Evolutionary conservation across 2,797 vertebrate genomes (phyloP).

Genomic region (Geotrypetes seraphini): DNA sequence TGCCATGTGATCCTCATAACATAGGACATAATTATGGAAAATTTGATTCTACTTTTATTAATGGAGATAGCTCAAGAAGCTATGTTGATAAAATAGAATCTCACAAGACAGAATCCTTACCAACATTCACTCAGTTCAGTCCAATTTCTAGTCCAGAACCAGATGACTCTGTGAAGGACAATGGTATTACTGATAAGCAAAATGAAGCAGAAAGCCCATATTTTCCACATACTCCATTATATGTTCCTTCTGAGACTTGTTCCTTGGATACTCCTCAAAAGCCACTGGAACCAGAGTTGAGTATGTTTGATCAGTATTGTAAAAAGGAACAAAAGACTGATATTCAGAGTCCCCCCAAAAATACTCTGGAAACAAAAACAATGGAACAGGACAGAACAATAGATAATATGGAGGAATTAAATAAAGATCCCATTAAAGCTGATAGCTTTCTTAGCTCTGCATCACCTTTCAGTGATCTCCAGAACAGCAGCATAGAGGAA

Average conservation of each 20-base stretch:
- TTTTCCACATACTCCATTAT: constrained; percentile 57
- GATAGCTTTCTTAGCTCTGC: constrained; percentile 40
- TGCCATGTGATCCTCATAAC: constrained; percentile 48
- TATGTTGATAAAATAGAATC: constrained; percentile 60
- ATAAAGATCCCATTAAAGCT: constrained; percentile 44
- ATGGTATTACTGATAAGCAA: constrained; percentile 49
- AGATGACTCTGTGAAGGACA: constrained; percentile 59
- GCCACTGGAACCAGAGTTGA: constrained; percentile 41
- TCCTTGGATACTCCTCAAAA: constrained; percentile 54
- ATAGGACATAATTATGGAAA: constrained; percentile 60
- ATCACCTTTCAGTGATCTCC: constrained; percentile 41
- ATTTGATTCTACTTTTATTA: constrained; percentile 69
- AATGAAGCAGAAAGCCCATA: constrained; percentile 60
- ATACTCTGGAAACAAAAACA: constrained; percentile 23
- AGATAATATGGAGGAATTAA: constrained; percentile 29
- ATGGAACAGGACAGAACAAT: constrained; percentile 32
- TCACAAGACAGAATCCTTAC: constrained; percentile 62
- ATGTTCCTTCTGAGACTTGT: constrained; percentile 50
- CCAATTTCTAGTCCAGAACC: constrained; percentile 85
- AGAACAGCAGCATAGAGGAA: constrained; percentile 41
- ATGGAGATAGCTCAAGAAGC: constrained; percentile 66
- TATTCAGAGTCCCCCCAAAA: constrained; percentile 28
- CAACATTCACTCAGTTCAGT: constrained; percentile 76
- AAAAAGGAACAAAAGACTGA: constrained; percentile 62
- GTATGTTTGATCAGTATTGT: constrained; percentile 70